Base-by-base conservation (phyloP, 2,888 invertebrate species). In the Drepana falcataria region DNA sequence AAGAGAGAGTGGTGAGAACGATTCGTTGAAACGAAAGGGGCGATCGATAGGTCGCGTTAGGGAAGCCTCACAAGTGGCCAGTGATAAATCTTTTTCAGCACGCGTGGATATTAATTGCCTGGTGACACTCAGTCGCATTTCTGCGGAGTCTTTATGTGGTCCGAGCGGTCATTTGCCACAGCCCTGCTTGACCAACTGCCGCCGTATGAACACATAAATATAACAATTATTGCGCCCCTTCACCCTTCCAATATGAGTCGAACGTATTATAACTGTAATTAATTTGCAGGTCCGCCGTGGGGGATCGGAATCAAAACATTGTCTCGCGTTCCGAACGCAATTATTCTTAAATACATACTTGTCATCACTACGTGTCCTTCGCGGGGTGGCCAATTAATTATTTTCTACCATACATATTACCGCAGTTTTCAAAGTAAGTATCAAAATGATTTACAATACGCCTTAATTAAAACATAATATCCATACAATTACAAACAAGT, bases 21-120 rank as follows among this genome's bases (percentile, higher is more conserved):
- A 47, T 6, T 41, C 3, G 2, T 33, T 41, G 2, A 48, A 41
- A 51, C 35, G 37, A n/a, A 48, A 48, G 35, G 35, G 48, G 6
- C 41, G 33, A 41, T 47, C 66, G 63, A 64, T 69, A 64, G 63
- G 59, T 66, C 57, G 64, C 64, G 69, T 63, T 59, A 37, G 66
- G 53, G 85, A 85, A 83, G 71, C 87, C 86, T 60, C 64, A 80
- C 74, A 84, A 87, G 83, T 83, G 83, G 70, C 69, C 72, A 65
- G 71, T 73, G 69, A 79, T 83, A 82, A 85, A 87, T 86, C 85
- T 83, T 73, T 84, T 83, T 74, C 71, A 81, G 80, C 86, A 86
- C 86, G 87, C 85, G 84, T 78, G 75, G 81, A 76, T 75, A 77
- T 83, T 86, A 86, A 85, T 83, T 77, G 83, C 70, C 64, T 69